Conservation (phyloP, 2,888 invertebrate species). For the Terebella lapidaria region DNA sequence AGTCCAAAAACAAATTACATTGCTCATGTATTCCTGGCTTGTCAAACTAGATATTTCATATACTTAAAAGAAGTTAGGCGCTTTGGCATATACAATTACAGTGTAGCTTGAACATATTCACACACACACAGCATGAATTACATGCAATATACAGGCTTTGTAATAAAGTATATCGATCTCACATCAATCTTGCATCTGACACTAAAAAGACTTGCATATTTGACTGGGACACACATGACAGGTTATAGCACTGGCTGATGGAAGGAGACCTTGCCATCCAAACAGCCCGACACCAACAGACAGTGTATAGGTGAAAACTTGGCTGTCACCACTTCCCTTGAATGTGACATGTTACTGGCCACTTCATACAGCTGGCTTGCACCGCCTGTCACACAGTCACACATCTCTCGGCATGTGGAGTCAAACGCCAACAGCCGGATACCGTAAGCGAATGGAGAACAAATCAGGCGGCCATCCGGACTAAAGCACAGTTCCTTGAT, state of each 20-base stretch:
- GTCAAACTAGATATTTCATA: too few relatives aligned
- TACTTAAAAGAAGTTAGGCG: too few relatives aligned
- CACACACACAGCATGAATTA: too few relatives aligned
- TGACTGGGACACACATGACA: too few relatives aligned
- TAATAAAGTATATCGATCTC: too few relatives aligned
- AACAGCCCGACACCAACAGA: conserved; percentile 83
- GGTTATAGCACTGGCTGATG: conserved; percentile 66
- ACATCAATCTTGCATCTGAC: too few relatives aligned
- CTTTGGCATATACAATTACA: too few relatives aligned
- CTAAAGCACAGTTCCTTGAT: conserved; percentile 91
- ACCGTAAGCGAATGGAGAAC: conserved; percentile 83
- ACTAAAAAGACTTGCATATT: too few relatives aligned
- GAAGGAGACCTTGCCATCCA: conserved; percentile 83
- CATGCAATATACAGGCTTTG: too few relatives aligned
- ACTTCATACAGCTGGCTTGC: conserved; percentile 63
- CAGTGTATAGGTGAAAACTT: conserved; percentile 84
- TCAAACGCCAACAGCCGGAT: conserved; percentile 79
- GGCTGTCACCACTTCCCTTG: conserved; percentile 79
- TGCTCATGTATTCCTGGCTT: too few relatives aligned
- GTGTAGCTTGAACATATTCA: too few relatives aligned
- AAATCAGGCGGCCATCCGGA: conserved; percentile 80
- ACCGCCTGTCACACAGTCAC: conserved; percentile 62
- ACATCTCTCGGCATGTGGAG: conserved; percentile 71
- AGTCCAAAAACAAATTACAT: too few relatives aligned
- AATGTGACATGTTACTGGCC: conserved; percentile 69